Evolutionary conservation across 2,888 invertebrate species (phyloP).

Genomic region (Leptopilina drosophilae): DNA sequence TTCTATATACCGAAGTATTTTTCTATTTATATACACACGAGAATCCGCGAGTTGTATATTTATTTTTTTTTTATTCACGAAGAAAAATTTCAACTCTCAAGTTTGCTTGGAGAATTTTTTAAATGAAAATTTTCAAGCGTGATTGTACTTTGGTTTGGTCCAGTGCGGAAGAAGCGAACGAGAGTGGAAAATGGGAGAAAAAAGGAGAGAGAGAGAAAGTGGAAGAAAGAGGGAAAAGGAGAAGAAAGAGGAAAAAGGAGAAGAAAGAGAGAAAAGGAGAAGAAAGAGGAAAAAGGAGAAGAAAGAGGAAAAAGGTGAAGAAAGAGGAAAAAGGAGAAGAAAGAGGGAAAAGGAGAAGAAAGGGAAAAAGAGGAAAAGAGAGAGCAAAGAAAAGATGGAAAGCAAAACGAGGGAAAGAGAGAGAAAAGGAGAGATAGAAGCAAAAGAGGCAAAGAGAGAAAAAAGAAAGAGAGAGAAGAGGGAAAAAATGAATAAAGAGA

Average conservation of each 20-base stretch:
- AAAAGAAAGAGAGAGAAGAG: slow-evolving; percentile 46
- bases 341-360: slow-evolving; percentile 40
- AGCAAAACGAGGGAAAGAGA: slow-evolving; percentile 50
- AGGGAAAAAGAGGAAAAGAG: slow-evolving; percentile 1
- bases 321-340: slow-evolving; percentile 60
- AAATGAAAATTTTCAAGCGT: slow-evolving; percentile 66
- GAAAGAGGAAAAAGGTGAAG: slow-evolving; percentile 54
- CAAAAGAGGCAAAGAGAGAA: slow-evolving; percentile 60
- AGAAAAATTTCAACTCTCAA: background rate
- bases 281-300: slow-evolving; percentile 29
- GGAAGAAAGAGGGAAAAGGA: background rate
- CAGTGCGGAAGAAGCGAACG: slow-evolving; percentile 59
- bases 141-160: slow-evolving; percentile 63
- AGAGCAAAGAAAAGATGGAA: too few species aligned
- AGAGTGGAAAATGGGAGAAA: too few species aligned
- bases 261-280: background rate
- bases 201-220: slow-evolving; percentile 57
- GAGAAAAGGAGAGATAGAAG: slow-evolving; percentile 50
- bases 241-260: too few species aligned
- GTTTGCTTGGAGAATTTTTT: slow-evolving; percentile 61
- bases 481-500: slow-evolving; percentile 45
- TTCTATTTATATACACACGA: too few species aligned
- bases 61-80: too few species aligned
- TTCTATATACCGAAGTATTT: too few species aligned
- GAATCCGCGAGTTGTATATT: background rate